phyloP scores from a whole-genome alignment of 2,113 vertebrate species.

The Daboia siamensis region DNA sequence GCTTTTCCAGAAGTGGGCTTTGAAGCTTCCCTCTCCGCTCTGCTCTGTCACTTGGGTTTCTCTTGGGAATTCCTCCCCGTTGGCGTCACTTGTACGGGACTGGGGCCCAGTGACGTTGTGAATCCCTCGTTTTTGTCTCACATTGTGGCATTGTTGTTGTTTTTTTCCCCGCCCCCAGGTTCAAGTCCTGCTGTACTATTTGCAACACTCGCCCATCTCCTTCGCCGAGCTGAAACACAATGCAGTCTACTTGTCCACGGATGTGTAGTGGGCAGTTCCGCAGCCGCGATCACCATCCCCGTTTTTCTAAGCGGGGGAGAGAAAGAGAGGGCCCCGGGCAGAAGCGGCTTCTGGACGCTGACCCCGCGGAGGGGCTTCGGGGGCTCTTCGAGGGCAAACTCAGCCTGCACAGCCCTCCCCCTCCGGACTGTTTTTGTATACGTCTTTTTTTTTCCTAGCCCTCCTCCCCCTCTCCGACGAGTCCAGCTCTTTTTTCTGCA shows the following conservation, averaged over 20 bases:
- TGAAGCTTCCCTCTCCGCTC: not conserved
- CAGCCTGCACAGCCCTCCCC: conserved; percentile 37
- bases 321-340: conserved; percentile 12
- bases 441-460: not conserved
- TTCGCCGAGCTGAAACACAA: conserved; percentile 94
- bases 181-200: conserved; percentile 96
- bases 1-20: not conserved
- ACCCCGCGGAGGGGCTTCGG: conserved; percentile 1
- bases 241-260: conserved; percentile 96
- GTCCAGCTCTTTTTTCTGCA: conserved; percentile 46
- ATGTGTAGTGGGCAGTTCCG: conserved; percentile 79
- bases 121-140: not conserved
- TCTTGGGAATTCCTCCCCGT: not conserved
- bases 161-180: conserved; percentile 68
- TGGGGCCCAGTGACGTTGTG: not conserved
- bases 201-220: conserved; percentile 94
- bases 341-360: conserved; percentile 40
- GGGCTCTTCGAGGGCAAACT: conserved; percentile 45
- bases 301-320: conserved; percentile 2
- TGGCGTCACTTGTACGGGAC: no score
- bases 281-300: conserved; percentile 39
- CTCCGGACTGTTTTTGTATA: conserved; percentile 66
- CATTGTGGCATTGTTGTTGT: not conserved
- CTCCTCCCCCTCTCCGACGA: not conserved
- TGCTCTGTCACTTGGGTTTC: no score